These are phyloP conservation scores for Euphysa ruthae DNA, from an alignment of 30 jellyfish, hydroid and myxozoan genomes.

Conservation along the genomic window DNA sequence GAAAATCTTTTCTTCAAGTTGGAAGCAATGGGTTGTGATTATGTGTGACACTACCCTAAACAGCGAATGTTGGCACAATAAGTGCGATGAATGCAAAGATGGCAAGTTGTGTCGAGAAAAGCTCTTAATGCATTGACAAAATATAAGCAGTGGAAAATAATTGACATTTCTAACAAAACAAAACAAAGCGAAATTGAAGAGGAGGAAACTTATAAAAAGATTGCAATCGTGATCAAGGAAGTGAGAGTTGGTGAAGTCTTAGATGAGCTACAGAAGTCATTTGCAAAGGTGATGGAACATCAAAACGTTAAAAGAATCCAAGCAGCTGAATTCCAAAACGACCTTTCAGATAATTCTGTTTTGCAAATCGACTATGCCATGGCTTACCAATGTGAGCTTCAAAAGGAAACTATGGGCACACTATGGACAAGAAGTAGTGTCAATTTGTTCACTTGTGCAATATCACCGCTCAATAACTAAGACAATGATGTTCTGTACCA, in stretches of 20 bases:
- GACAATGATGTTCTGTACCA: neutral
- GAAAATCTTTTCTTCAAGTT: slow-evolving; percentile 10
- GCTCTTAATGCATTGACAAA: no score
- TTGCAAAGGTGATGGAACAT: slow-evolving; percentile 17
- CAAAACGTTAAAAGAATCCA: slow-evolving; percentile 20
- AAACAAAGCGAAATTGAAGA: no score
- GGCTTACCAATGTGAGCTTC: neutral
- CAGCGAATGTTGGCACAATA: slow-evolving; percentile 10
- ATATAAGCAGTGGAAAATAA: slow-evolving; percentile 1
- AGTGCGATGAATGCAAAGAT: no score
- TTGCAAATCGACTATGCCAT: neutral
- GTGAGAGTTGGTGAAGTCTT: slow-evolving; percentile 16
- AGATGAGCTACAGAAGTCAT: neutral
- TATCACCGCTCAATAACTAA: neutral
- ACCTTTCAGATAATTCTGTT: no score
- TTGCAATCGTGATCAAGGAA: slow-evolving; percentile 5
- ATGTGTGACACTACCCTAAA: neutral
- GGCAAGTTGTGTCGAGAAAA: no score
- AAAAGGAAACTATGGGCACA: neutral
- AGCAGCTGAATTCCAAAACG: slow-evolving; percentile 28
- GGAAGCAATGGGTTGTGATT: slow-evolving; percentile 17
- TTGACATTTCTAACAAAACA: no score
- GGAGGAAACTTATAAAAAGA: slow-evolving; percentile 5
- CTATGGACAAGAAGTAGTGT: slow-evolving; percentile 2
- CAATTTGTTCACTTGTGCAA: neutral